phyloP scores from a whole-genome alignment of 2,888 invertebrate genomes.

The Deladenus siricidicola region DNA sequence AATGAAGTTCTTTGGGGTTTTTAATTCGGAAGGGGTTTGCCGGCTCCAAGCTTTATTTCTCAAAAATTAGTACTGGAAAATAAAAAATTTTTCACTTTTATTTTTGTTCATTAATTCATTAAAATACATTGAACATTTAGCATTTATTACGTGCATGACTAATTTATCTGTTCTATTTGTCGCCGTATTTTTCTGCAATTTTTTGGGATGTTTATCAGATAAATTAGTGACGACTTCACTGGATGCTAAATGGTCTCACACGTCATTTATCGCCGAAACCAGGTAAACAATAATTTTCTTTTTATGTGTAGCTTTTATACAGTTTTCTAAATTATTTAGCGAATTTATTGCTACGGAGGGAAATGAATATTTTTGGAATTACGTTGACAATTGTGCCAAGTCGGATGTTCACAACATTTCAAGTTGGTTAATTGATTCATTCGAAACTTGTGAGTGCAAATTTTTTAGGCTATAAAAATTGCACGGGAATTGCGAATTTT shows the following conservation, averaged over 20 bases:
- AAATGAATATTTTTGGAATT: constrained; percentile 57
- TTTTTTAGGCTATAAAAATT: too few relatives aligned
- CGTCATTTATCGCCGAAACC: constrained; percentile 80
- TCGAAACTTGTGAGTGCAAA: too few relatives aligned
- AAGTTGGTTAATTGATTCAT: too few relatives aligned
- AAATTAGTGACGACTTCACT: constrained; percentile 56
- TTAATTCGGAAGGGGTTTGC: neutral
- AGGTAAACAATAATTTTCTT: constrained; percentile 63
- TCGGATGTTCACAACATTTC: constrained; percentile 19
- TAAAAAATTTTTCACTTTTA: neutral
- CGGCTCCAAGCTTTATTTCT: neutral
- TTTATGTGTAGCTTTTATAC: constrained; percentile 66
- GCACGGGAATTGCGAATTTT: too few relatives aligned
- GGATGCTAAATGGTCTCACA: constrained; percentile 87
- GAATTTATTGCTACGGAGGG: constrained; percentile 58
- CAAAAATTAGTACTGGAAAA: neutral
- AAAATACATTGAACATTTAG: neutral
- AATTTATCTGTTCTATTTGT: neutral
- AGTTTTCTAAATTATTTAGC: constrained; percentile 57
- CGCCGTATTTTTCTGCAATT: neutral
- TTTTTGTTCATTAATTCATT: neutral
- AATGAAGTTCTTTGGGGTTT: neutral
- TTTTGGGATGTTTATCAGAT: neutral
- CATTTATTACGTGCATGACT: neutral
- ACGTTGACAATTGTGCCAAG: constrained; percentile 50